Conservation (phyloP, 2,113 vertebrate genomes). For the Sinosuthora webbiana region DNA sequence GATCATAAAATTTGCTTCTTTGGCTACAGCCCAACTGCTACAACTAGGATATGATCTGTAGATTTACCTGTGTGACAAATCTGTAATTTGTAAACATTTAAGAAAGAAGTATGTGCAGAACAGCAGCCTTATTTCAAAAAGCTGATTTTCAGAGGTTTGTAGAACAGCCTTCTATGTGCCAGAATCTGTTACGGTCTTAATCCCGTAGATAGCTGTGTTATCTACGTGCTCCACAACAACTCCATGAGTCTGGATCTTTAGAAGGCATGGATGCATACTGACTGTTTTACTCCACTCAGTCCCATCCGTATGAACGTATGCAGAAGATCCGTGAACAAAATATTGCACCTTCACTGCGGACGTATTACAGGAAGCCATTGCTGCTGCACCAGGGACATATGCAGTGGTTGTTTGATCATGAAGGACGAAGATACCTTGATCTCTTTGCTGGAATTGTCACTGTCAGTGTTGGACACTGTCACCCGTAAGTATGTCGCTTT, state of each 20-base stretch:
- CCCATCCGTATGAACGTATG: constrained; percentile 67
- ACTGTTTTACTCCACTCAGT: constrained; percentile 35
- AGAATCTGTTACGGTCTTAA: not conserved
- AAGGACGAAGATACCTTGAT: constrained; percentile 90
- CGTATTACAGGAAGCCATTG: constrained; percentile 83
- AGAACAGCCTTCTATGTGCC: not conserved
- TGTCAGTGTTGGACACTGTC: constrained; percentile 91
- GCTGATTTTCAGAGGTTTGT: not conserved
- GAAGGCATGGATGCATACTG: not conserved
- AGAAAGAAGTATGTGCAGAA: not conserved
- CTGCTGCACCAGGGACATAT: constrained; percentile 89
- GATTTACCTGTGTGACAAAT: not conserved
- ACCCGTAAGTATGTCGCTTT: constrained; percentile 83
- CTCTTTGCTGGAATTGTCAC: constrained; percentile 92
- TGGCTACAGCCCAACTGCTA: accelerated
- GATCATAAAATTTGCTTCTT: not conserved
- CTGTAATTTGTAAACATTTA: not conserved
- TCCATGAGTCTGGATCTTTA: not conserved
- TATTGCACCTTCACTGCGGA: constrained; percentile 71
- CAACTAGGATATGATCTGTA: not conserved
- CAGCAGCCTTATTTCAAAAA: not conserved
- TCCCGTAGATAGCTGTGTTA: not conserved
- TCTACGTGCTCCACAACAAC: not conserved
- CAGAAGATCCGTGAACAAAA: constrained; percentile 77
- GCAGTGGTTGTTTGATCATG: constrained; percentile 93